These are phyloP conservation scores for Manacus vitellinus DNA, from an alignment of 2,113 vertebrate species.

Conservation along the genomic window DNA sequence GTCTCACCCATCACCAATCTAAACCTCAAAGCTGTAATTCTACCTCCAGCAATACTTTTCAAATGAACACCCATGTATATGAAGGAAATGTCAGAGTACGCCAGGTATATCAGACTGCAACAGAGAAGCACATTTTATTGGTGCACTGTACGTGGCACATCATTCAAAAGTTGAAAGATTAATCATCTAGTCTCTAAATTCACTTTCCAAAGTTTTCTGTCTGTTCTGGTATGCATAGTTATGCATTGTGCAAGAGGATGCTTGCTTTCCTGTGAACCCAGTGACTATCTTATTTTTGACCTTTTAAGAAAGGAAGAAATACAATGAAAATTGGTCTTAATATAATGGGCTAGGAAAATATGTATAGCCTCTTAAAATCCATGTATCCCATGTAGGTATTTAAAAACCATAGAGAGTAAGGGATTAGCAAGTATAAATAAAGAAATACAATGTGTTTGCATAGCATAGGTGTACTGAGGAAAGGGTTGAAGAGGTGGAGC, in stretches of 20 bases:
- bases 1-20: neutral
- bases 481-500: neutral
- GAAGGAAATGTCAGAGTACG: slow-evolving; percentile 31
- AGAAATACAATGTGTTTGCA: neutral
- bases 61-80: neutral
- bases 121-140: neutral
- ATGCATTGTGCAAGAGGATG: neutral
- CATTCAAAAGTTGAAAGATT: neutral
- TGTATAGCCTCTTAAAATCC: neutral
- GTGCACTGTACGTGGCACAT: neutral
- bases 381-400: neutral
- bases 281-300: neutral
- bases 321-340: neutral
- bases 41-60: neutral
- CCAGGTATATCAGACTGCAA: neutral
- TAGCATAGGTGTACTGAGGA: neutral
- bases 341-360: neutral
- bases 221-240: neutral
- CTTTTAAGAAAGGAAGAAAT: neutral
- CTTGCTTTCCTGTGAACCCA: neutral
- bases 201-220: neutral
- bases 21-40: neutral
- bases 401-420: neutral
- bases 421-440: neutral
- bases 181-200: neutral